Percentiles rank a stretch among this genome's conserved stretches.
Evolutionary conservation across 2,888 invertebrate species (phyloP).

Genomic region (Autographa gamma): DNA sequence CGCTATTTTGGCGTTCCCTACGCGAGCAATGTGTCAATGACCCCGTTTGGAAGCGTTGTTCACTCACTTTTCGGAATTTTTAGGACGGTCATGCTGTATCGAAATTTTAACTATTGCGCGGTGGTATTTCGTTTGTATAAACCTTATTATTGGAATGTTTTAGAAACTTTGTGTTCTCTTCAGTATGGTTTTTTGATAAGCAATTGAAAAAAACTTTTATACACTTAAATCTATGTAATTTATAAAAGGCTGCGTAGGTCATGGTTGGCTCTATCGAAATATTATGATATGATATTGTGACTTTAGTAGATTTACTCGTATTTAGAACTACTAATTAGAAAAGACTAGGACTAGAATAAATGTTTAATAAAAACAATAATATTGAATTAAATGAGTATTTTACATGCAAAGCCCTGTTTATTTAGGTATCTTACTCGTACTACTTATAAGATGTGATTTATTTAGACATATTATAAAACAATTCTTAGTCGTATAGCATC

Average conservation of each 20-base stretch:
- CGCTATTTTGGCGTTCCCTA: constrained; percentile 89
- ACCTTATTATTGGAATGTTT: neutral
- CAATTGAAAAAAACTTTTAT: neutral
- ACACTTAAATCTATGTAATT: neutral
- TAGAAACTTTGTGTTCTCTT: neutral
- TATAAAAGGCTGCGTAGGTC: neutral
- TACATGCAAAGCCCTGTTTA: neutral
- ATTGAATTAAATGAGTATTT: neutral
- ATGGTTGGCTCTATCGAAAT: neutral
- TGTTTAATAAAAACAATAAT: neutral
- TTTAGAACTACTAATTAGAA: neutral
- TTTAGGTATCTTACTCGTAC: neutral
- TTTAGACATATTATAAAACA: constrained; percentile 33
- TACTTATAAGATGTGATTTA: neutral
- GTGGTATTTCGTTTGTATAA: constrained; percentile 42
- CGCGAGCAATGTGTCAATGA: constrained; percentile 86
- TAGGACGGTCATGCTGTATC: constrained; percentile 76
- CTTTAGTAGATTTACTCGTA: neutral
- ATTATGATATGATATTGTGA: neutral
- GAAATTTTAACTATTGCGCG: constrained; percentile 61
- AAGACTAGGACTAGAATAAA: neutral
- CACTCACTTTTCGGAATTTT: constrained; percentile 87
- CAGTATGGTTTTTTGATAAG: neutral
- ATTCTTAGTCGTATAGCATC: constrained; percentile 72
- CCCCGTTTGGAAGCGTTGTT: constrained; percentile 86